Evolutionary conservation across 2,888 invertebrate species (phyloP), one percentile per base, ranked within the genome.

Genomic region (Tetropium fuscum): DNA sequence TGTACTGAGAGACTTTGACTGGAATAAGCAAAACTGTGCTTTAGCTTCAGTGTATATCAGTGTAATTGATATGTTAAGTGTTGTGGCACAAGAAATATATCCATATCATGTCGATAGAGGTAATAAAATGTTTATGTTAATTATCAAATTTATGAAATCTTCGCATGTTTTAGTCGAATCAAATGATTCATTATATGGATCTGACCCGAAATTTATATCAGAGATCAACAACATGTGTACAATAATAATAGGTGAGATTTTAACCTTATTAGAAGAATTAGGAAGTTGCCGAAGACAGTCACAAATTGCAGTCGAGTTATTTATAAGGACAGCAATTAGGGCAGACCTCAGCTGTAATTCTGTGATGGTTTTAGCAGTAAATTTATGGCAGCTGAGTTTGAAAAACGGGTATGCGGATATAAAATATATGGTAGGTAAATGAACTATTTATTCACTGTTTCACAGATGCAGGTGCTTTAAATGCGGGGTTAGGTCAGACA

Each of bases 141-240:
- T 27, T 4, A n/a, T 3, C n/a, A n/a, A n/a, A n/a, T n/a, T n/a
- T n/a, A n/a, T n/a, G n/a, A n/a, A n/a, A n/a, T n/a, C n/a, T n/a
- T n/a, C n/a, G n/a, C n/a, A n/a, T 69, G 71, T 83, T 83, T 74
- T 70, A 90, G 95, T 97, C 61, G 91, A 97, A 75, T 95, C 97
- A 2, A 98, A 98, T 78, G 97, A 98, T 80, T 87, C 90, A 56
- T 83, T 98, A 32, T 98, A 97, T 78, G 97, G 97, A 4, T 89
- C 90, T 7, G 96, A 97, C 82, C 87, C 89, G 8, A 94, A 95
- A 81, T 97, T 95, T 78, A 83, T 96, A 45, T 83, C 84, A 1
- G 93, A 94, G 80, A 85, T 97, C 1, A 90, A 93, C 73, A 88
- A 87, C 75, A 88, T 94, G 77, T 90, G 91, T 63, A 87, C 88